phyloP scores from a whole-genome alignment of 2,888 invertebrate genomes.

The Ectobius pallidus region DNA sequence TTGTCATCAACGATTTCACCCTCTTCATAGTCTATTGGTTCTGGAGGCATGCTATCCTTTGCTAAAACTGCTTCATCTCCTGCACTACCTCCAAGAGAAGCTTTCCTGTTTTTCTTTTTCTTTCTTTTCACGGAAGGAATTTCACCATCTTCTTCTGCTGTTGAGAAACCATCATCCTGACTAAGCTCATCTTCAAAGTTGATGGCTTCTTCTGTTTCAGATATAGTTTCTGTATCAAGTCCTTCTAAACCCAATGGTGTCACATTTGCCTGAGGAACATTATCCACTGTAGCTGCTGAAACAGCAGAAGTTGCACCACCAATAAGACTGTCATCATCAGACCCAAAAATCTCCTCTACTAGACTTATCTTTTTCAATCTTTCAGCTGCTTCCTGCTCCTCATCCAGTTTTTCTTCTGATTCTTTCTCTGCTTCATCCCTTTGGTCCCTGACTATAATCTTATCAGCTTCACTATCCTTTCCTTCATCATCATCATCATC shows the following conservation, averaged over 20 bases:
- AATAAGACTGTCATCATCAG: slow-evolving; percentile 45
- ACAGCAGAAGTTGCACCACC: slow-evolving; percentile 46
- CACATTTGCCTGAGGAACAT: slow-evolving; percentile 34
- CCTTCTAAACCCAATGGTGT: slow-evolving; percentile 60
- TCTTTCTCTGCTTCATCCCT: slow-evolving; percentile 38
- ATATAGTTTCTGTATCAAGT: slow-evolving; percentile 76
- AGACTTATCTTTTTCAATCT: slow-evolving; percentile 30
- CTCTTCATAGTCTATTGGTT: slow-evolving; percentile 57
- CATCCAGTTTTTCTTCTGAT: slow-evolving; percentile 40
- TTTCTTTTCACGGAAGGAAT: slow-evolving; percentile 36
- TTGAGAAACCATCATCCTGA: slow-evolving; percentile 34
- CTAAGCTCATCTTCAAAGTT: slow-evolving; percentile 65
- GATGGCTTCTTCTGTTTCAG: slow-evolving; percentile 72
- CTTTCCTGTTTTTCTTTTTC: slow-evolving; percentile 40
- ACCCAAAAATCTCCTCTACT: slow-evolving; percentile 35
- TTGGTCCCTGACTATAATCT: too few relatives aligned
- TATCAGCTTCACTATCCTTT: slow-evolving; percentile 35
- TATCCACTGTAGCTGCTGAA: slow-evolving; percentile 43
- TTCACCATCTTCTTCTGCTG: slow-evolving; percentile 41
- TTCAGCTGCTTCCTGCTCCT: slow-evolving; percentile 39
- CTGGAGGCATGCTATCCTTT: slow-evolving; percentile 16
- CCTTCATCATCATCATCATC: slow-evolving; percentile 35
- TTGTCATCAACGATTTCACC: slow-evolving; percentile 63
- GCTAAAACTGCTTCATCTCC: slow-evolving; percentile 40
- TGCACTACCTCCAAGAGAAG: slow-evolving; percentile 7